Base-by-base conservation (phyloP, 2,888 invertebrate species). In the Erebia epiphron region DNA sequence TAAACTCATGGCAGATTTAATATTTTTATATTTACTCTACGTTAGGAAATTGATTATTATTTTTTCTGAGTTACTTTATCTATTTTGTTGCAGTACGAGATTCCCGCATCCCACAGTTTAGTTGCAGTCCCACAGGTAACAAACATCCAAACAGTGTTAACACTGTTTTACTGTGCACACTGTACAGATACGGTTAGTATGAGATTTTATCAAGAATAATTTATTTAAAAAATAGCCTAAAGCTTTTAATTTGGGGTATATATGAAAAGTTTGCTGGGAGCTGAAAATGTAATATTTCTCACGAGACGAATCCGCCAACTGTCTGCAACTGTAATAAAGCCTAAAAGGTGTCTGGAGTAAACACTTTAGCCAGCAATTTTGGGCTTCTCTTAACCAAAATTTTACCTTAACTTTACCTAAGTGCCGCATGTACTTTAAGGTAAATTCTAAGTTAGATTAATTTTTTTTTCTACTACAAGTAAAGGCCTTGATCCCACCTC, bases 331-430 rank as follows among this genome's bases (percentile, higher is more conserved):
- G 43, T 66, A 57, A 66, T 66, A 46, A 14, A 56, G 16, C 2
- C 43, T 66, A 66, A 66, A 46, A 46, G 56, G 35, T 46, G 56
- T 46, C 57, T 56, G 8, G 66, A 57, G 56, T 46, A 46, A 66
- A 56, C 65, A 46, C 60, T 61, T 61, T 46, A 41, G 43, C 14
- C 56, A 35, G 21, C 14, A 41, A 14, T 43, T 56, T 66, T 16
- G 41, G 43, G 43, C 52, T 54, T 64, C 35, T 13, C 16, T 13
- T 64, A 35, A 41, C 35, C 11, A 52, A 54, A 18, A 41, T 52
- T 64, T 35, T 16, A 50, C 35, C 50, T 35, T 35, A 50, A 62
- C 18, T 41, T 1, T 60, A 35, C n/a, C 26, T 26, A 21, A 56
- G 26, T 14, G 60, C 16, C 1, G 16, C 41, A 13, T 43, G 26